Evolutionary conservation across 2,888 invertebrate species (phyloP).

Genomic region (Mechanitis mazaeus): DNA sequence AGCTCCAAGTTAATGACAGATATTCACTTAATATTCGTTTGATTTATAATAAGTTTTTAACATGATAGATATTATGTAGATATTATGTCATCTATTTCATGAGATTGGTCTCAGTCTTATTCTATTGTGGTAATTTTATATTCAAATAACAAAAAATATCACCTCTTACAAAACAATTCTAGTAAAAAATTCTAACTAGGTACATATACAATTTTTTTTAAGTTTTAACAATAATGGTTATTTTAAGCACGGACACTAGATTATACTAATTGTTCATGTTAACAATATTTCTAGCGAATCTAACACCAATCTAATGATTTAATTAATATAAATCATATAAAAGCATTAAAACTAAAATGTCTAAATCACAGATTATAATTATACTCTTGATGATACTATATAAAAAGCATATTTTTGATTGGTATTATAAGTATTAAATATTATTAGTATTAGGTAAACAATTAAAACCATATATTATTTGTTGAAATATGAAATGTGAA

Average conservation of each 20-base stretch:
- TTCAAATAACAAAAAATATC: slow-evolving; percentile 21
- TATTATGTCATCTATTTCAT: slow-evolving; percentile 29
- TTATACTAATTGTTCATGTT: slow-evolving; percentile 4
- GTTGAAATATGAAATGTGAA: too few species aligned
- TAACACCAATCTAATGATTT: slow-evolving; percentile 1
- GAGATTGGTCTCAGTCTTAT: slow-evolving; percentile 68
- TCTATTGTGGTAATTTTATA: slow-evolving; percentile 35
- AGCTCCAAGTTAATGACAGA: not conserved
- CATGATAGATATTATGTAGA: not conserved
- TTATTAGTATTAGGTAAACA: too few species aligned
- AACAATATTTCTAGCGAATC: slow-evolving; percentile 3
- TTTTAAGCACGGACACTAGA: not conserved
- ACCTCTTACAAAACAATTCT: slow-evolving; percentile 24
- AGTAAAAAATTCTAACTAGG: slow-evolving; percentile 25
- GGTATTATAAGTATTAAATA: too few species aligned
- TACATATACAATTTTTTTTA: slow-evolving; percentile 12
- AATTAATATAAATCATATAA: slow-evolving; percentile 3
- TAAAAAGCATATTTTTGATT: not conserved
- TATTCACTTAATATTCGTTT: slow-evolving; percentile 3
- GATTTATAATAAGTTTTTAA: slow-evolving; percentile 26
- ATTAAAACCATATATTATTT: too few species aligned
- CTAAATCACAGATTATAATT: slow-evolving; percentile 23
- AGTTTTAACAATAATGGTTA: slow-evolving; percentile 13
- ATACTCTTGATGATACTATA: slow-evolving; percentile 4
- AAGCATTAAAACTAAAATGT: slow-evolving; percentile 10